phyloP scores from a whole-genome alignment of 1,140 invertebrate genomes.

The Matsumurasca onukii region DNA sequence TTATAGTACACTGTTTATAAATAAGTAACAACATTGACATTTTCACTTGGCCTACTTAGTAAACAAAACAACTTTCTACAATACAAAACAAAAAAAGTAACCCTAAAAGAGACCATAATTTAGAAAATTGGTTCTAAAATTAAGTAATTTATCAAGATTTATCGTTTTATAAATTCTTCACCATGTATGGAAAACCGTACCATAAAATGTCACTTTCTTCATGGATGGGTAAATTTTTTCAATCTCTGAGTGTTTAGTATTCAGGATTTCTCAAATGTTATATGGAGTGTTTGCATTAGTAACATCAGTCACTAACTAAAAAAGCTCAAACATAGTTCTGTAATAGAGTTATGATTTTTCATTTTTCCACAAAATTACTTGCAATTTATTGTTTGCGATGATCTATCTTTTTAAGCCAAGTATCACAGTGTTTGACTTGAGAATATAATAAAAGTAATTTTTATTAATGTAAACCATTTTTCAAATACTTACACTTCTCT shows the following conservation, averaged over 20 bases:
- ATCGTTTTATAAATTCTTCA: slow-evolving; percentile 2
- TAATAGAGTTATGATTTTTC: neutral
- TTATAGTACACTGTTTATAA: too few relatives aligned
- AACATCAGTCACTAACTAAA: neutral
- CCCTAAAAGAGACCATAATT: too few relatives aligned
- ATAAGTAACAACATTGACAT: too few relatives aligned
- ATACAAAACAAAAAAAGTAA: too few relatives aligned
- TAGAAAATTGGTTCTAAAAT: too few relatives aligned
- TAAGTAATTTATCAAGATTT: too few relatives aligned
- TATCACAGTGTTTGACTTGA: neutral
- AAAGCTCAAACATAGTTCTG: neutral
- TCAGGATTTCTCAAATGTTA: neutral
- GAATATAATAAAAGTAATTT: neutral
- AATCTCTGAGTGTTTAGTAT: neutral
- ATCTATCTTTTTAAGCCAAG: neutral
- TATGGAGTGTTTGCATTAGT: neutral
- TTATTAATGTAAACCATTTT: neutral
- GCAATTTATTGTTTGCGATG: too few relatives aligned
- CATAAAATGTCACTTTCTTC: slow-evolving; percentile 14
- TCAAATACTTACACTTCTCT: neutral
- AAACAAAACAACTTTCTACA: too few relatives aligned
- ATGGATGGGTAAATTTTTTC: slow-evolving; percentile 7
- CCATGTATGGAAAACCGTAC: slow-evolving; percentile 9
- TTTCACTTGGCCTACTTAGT: too few relatives aligned
- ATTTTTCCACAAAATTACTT: neutral